phyloP scores from a whole-genome alignment of 2,888 invertebrate genomes.

The Cephus nigrinus region DNA sequence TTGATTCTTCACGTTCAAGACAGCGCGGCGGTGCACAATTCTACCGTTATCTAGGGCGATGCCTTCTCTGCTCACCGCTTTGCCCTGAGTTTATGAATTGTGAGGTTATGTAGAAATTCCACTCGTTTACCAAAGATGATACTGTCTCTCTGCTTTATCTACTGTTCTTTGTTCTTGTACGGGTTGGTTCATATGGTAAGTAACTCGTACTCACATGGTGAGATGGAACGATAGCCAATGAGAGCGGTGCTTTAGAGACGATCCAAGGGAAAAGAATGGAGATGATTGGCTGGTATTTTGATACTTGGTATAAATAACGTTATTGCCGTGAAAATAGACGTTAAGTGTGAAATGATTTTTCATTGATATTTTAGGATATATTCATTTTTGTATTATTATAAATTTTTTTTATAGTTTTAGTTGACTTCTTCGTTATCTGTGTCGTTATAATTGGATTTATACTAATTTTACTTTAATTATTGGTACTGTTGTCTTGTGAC shows the following conservation, averaged over 20 bases:
- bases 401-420: background rate
- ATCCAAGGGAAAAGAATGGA: background rate
- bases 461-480: background rate
- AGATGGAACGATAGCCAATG: background rate
- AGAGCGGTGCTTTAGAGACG: background rate
- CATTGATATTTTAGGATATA: no score
- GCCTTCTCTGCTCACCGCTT: constrained; percentile 52
- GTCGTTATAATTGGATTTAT: background rate
- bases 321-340: background rate
- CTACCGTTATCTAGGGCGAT: constrained; percentile 65
- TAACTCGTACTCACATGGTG: background rate
- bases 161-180: background rate
- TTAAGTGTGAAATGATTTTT: background rate
- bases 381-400: background rate
- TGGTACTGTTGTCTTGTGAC: background rate
- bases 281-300: background rate
- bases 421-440: background rate
- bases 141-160: constrained; percentile 7
- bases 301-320: background rate
- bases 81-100: constrained; percentile 20
- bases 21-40: constrained; percentile 43
- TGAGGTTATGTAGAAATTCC: background rate
- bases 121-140: background rate
- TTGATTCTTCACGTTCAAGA: constrained; percentile 4
- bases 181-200: background rate